Base-by-base conservation (phyloP, 2,888 invertebrate genomes). In the Ommatoiulus sabulosus region DNA sequence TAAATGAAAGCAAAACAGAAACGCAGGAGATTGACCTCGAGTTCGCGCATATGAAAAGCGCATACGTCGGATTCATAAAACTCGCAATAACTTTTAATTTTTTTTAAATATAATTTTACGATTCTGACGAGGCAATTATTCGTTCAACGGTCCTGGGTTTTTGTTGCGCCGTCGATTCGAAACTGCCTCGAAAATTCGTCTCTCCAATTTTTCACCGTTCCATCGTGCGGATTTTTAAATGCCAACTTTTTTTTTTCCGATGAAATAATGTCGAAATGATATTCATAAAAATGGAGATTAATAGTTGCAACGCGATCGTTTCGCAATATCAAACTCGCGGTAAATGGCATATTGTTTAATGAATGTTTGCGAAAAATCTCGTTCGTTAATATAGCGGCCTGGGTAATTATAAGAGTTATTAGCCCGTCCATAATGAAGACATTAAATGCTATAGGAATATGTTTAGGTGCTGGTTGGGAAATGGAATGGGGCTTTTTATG, bases 231-330 rank as follows among this genome's bases (percentile, higher is more conserved):
- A 5, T 20, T 24, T 72, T 72, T 24, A 72, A 72, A 20, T 24
- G 72, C n/a, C 72, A 72, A 72, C 7, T n/a, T n/a, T n/a, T n/a
- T n/a, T 15, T 72, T 72, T 72, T 4, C 7, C 24, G 72, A 72
- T 72, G 72, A 24, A 72, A 24, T 72, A 72, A 72, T 72, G 72
- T 24, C 72, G 72, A 72, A 72, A 72, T 72, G 72, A 72, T 72
- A 72, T 72, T 72, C 72, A 72, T 72, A 72, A 72, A 46, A 72
- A 72, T 72, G 72, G 72, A 72, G 72, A 72, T 72, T 72, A 72
- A 72, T 72, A 72, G 72, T 72, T 72, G 20, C 24, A 72, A 24
- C 20, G 72, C 4, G 72, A 24, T 20, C 20, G 72, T 72, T 6
- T 72, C 24, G 72, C 72, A 72, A 72, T 72, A 72, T 24, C 24